Evolutionary conservation across 2,113 vertebrate species (phyloP).

Genomic region (Trematomus loennbergii): DNA sequence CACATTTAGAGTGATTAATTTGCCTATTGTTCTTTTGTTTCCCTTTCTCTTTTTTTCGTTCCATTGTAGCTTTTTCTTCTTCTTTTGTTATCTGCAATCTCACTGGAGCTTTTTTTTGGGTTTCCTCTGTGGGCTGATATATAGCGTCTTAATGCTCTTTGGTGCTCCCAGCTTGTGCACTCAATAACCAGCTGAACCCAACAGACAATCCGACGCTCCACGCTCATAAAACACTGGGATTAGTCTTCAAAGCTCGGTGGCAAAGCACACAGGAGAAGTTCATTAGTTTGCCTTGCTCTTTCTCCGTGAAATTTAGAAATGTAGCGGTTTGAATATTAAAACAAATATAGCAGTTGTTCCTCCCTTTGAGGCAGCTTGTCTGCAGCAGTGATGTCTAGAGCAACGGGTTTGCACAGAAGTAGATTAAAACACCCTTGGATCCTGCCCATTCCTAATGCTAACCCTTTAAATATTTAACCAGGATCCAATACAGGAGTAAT

Average conservation of each 20-base stretch:
- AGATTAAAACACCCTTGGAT: conserved; percentile 45
- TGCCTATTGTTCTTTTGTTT: conserved; percentile 8
- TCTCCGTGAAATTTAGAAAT: conserved; percentile 40
- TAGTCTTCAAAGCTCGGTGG: conserved; percentile 58
- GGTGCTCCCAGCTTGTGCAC: conserved; percentile 64
- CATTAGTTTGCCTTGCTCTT: conserved; percentile 51
- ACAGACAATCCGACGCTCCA: conserved; percentile 67
- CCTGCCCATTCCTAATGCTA: conserved; percentile 73
- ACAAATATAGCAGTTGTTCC: conserved; percentile 11
- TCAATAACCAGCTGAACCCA: conserved; percentile 64
- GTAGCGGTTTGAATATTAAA: conserved; percentile 28
- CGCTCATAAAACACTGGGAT: conserved; percentile 72
- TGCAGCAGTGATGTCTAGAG: conserved; percentile 28
- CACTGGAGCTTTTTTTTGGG: neutral
- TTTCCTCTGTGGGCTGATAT: conserved; percentile 46
- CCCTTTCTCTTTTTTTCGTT: conserved; percentile 2
- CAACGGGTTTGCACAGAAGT: conserved; percentile 12
- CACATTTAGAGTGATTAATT: conserved; percentile 35
- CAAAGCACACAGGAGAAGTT: conserved; percentile 55
- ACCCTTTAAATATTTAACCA: conserved; percentile 84
- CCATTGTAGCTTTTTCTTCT: conserved; percentile 4
- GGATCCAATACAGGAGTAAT: conserved; percentile 82
- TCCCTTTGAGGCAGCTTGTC: conserved; percentile 4
- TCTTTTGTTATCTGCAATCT: conserved; percentile 42
- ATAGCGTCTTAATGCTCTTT: conserved; percentile 51